Base-by-base conservation (phyloP, 2,113 vertebrate species). In the Callaeas wilsoni region DNA sequence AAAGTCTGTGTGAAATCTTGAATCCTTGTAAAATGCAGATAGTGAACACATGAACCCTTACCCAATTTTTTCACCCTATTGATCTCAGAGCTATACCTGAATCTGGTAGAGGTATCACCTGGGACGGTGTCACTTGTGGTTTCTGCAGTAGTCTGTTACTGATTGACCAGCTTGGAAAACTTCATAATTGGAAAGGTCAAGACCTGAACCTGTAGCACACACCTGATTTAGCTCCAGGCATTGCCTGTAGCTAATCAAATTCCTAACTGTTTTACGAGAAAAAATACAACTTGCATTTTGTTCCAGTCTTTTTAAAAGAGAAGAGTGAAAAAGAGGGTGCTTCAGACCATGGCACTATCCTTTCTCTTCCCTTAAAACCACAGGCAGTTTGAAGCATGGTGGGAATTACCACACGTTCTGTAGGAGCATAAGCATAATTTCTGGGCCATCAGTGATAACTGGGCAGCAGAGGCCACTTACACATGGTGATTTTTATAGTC, bases 321-420 rank as follows among this genome's bases (percentile, higher is more conserved):
- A 4, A 81, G 15, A 74, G 26, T 25, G 8, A 65, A 91, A 84
- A 76, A 37, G 3, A 4, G 3, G 1, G 12, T 46, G 8, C 41
- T 82, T 86, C 33, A 74, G 13, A 46, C 8, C 23, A 18, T 4
- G 8, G 4, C 7, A 44, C 6, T 77, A 5, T 59, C 7, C 6
- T 56, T 69, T 94, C 46, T 32, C 32, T 78, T 71, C 23, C 20
- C 21, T 65, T 87, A 55, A 83, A 86, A 82, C 10, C 6, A 70
- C 14, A 4, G 5, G 8, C 30, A 90, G 4, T 7, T 84, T 69
- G 37, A 88, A 76, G 25, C 46, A 25, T 4, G 5, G 13, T 37
- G 23, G 41, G 39, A 89, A 84, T 63, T 21, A 29, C 15, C 0
- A 0, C 14, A 56, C 0, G 0, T 42, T 41, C 16, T 30, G 15